A percentile compares a stretch with the other conserved stretches of the same genome.
These are phyloP conservation scores for Amaurobius ferox DNA, from an alignment of 2,888 invertebrate species.

Conservation along the genomic window DNA sequence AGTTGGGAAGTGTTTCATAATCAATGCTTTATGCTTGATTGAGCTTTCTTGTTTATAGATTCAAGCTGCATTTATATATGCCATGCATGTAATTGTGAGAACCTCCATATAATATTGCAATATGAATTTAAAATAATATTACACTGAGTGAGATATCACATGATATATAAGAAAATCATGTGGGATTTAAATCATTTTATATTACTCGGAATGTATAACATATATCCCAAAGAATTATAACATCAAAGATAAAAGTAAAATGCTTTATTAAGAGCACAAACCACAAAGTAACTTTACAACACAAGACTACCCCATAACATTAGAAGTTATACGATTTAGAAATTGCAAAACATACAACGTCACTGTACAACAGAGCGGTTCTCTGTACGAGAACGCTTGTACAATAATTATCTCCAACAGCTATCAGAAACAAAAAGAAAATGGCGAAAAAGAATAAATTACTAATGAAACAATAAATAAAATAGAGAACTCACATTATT, in stretches of 20 bases:
- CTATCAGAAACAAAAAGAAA: background rate
- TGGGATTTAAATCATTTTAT: too few species aligned
- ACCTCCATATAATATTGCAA: too few species aligned
- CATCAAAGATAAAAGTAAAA: background rate
- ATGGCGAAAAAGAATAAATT: slow-evolving; percentile 52
- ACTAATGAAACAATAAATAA: slow-evolving; percentile 49
- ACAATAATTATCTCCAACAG: slow-evolving; percentile 8
- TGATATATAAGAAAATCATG: too few species aligned
- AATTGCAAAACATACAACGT: background rate
- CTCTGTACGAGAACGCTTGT: slow-evolving; percentile 38
- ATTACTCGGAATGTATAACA: too few species aligned
- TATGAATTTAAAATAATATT: too few species aligned
- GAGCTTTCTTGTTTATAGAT: too few species aligned
- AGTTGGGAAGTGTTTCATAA: too few species aligned
- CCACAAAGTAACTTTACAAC: slow-evolving; percentile 36
- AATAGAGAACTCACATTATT: background rate
- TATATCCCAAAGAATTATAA: too few species aligned
- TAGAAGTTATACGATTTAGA: background rate
- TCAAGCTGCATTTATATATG: too few species aligned
- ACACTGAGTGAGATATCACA: too few species aligned
- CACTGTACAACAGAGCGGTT: slow-evolving; percentile 36
- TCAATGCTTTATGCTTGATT: too few species aligned
- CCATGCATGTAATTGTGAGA: too few species aligned
- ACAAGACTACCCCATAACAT: slow-evolving; percentile 42
- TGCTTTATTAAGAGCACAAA: slow-evolving; percentile 32